These are phyloP conservation scores for Cecropterus lyciades DNA, from an alignment of 1,140 invertebrate genomes.

Conservation along the genomic window DNA sequence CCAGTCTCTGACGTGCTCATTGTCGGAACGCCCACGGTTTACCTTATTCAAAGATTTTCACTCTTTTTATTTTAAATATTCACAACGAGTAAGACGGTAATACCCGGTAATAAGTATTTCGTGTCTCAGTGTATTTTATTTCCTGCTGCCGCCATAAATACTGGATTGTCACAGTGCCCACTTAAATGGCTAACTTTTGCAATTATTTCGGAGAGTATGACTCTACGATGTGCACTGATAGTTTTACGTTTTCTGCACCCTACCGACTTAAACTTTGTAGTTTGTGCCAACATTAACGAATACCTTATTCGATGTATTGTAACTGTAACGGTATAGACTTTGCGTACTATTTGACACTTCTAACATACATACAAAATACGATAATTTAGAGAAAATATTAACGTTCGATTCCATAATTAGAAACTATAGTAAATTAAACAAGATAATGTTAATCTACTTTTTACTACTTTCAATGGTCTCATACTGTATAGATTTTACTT, in stretches of 20 bases:
- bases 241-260: slow-evolving; percentile 12
- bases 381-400: too few relatives aligned
- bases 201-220: slow-evolving; percentile 37
- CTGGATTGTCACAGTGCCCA: slow-evolving; percentile 28
- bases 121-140: slow-evolving; percentile 39
- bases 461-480: too few relatives aligned
- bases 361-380: too few relatives aligned
- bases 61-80: slow-evolving; percentile 70
- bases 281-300: neutral
- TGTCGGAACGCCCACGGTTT: slow-evolving; percentile 77
- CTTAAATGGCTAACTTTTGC: slow-evolving; percentile 35
- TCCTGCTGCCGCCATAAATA: slow-evolving; percentile 33
- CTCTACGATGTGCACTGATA: slow-evolving; percentile 24
- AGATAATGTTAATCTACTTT: too few relatives aligned
- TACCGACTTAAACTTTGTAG: slow-evolving; percentile 5
- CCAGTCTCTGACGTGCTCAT: slow-evolving; percentile 73
- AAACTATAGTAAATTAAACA: too few relatives aligned
- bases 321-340: neutral
- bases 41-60: slow-evolving; percentile 67
- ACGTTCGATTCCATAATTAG: too few relatives aligned
- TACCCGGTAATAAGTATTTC: slow-evolving; percentile 53
- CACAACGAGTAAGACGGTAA: slow-evolving; percentile 48
- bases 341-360: too few relatives aligned
- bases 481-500: too few relatives aligned
- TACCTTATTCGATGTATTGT: neutral